Conservation (phyloP, 2,797 vertebrate genomes). For the Karalla daura region DNA sequence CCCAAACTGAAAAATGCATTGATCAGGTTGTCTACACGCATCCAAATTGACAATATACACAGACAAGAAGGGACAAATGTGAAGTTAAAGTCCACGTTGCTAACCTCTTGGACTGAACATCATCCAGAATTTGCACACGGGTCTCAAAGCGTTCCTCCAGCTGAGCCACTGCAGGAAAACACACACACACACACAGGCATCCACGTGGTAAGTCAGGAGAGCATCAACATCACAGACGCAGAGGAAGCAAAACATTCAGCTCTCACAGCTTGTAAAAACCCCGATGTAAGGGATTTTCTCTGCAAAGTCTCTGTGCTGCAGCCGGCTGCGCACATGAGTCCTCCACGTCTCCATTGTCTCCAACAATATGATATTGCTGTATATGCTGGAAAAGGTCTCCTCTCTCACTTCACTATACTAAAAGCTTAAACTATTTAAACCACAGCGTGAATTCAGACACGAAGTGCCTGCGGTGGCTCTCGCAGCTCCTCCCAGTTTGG, state of each 20-base stretch:
- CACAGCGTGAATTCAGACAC: background rate
- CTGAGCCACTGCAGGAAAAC: constrained; percentile 70
- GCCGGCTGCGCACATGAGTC: constrained; percentile 72
- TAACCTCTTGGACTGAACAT: constrained; percentile 68
- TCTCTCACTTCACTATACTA: too few relatives aligned
- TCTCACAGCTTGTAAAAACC: constrained; percentile 76
- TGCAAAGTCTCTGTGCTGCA: constrained; percentile 73
- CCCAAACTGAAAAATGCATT: constrained; percentile 64
- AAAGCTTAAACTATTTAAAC: background rate
- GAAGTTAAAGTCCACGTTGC: background rate
- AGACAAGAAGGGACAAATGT: too few relatives aligned
- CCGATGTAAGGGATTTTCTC: constrained; percentile 77
- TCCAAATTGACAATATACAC: background rate
- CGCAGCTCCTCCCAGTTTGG: constrained; percentile 48
- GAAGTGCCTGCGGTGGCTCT: background rate
- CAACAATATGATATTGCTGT: too few relatives aligned
- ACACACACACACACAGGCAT: background rate
- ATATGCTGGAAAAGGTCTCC: too few relatives aligned
- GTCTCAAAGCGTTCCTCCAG: constrained; percentile 77
- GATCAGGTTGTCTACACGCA: too few relatives aligned
- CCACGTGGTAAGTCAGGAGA: background rate
- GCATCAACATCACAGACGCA: too few relatives aligned
- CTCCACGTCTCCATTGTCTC: constrained; percentile 79
- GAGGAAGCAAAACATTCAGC: too few relatives aligned
- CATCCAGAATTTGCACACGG: constrained; percentile 69